phyloP scores from a whole-genome alignment of 2,797 vertebrate species.

The Anguilla megastoma region DNA sequence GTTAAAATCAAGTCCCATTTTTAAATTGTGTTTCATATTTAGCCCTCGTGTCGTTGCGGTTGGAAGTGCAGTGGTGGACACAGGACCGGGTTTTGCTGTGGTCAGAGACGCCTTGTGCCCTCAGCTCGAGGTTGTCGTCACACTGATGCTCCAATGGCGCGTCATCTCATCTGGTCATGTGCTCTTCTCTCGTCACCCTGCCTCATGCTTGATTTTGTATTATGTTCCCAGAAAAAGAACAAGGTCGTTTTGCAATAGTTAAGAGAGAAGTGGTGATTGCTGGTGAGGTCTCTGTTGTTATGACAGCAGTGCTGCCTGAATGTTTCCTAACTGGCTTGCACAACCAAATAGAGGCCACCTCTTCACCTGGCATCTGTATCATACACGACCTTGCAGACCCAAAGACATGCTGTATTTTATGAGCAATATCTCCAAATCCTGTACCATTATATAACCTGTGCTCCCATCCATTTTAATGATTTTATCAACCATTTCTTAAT shows the following conservation, averaged over 20 bases:
- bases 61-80: neutral
- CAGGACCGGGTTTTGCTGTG: neutral
- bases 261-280: neutral
- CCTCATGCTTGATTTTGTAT: neutral
- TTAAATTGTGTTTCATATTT: neutral
- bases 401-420: neutral
- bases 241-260: neutral
- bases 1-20: neutral
- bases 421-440: neutral
- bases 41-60: neutral
- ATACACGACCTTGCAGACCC: neutral
- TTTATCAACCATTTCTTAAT: neutral
- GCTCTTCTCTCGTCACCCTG: neutral
- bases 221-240: neutral
- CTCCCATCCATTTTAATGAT: neutral
- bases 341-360: neutral
- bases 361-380: neutral
- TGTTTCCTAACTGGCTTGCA: neutral
- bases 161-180: neutral
- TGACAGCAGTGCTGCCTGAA: neutral
- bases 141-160: neutral
- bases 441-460: neutral
- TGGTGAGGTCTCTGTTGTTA: neutral
- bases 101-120: neutral
- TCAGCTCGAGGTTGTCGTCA: neutral